A percentile compares a stretch with the other conserved stretches of the same genome.
phyloP scores from a whole-genome alignment of 2,797 vertebrate species.

The Buceros bicornis region DNA sequence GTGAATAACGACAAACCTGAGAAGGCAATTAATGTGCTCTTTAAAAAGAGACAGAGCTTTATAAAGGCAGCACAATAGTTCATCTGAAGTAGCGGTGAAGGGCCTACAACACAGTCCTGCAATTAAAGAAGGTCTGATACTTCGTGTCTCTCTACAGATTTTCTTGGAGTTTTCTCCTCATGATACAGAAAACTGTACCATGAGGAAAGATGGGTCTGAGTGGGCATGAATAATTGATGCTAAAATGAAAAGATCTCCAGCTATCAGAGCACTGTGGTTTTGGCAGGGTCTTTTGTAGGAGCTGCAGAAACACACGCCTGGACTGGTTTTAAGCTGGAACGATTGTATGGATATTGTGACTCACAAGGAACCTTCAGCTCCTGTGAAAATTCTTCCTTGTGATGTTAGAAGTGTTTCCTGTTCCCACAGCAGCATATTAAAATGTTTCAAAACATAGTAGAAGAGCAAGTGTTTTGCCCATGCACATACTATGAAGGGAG shows the following conservation, averaged over 20 bases:
- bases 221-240: background rate
- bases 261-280: background rate
- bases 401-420: constrained; percentile 37
- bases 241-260: constrained; percentile 12
- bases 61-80: background rate
- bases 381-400: constrained; percentile 14
- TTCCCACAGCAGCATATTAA: background rate
- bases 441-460: background rate
- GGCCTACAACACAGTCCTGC: background rate
- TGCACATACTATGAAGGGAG: background rate
- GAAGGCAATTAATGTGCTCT: background rate
- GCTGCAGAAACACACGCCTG: constrained; percentile 18
- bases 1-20: background rate
- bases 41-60: background rate
- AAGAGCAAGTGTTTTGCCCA: background rate
- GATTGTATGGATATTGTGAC: background rate
- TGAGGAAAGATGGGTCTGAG: background rate
- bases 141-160: background rate
- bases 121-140: background rate
- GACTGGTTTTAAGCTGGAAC: background rate
- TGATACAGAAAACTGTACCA: background rate
- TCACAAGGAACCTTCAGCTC: constrained; percentile 30
- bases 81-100: background rate
- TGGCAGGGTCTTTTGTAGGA: background rate
- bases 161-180: background rate